Evolutionary conservation across 2,888 invertebrate species (phyloP).

Genomic region (Melieria omissa): DNA sequence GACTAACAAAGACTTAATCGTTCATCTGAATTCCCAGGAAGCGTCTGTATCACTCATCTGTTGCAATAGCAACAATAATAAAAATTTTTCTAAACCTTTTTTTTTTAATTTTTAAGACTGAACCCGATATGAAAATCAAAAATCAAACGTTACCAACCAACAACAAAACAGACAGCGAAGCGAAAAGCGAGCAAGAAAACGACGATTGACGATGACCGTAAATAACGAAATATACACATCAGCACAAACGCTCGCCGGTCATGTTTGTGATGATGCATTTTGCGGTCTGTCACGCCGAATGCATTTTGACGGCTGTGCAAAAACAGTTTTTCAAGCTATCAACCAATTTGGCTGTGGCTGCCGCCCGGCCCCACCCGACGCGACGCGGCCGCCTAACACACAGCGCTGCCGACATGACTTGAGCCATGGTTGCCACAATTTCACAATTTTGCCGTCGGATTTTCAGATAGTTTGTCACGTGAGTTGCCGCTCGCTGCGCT

Average conservation of each 20-base stretch:
- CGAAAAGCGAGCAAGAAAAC: constrained; percentile 6
- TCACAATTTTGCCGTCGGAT: constrained; percentile 41
- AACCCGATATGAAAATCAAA: too few species aligned
- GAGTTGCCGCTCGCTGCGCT: constrained; percentile 13
- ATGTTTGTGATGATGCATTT: constrained; percentile 67
- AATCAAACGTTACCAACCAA: constrained; percentile 25
- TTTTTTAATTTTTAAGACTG: too few species aligned
- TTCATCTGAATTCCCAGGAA: background rate
- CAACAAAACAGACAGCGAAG: constrained; percentile 16
- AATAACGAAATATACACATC: constrained; percentile 45
- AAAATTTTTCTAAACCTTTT: background rate
- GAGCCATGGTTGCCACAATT: constrained; percentile 23
- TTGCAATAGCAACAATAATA: background rate
- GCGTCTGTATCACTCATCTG: constrained; percentile 46
- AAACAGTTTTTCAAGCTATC: constrained; percentile 61
- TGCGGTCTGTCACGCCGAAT: constrained; percentile 66
- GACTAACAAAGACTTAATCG: too few species aligned
- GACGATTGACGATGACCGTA: background rate
- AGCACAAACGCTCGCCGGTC: constrained; percentile 59
- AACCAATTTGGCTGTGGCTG: constrained; percentile 59
- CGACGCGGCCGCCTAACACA: constrained; percentile 23
- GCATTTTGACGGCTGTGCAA: constrained; percentile 63
- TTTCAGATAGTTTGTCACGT: constrained; percentile 38
- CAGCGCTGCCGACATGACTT: background rate
- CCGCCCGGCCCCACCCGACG: background rate